phyloP scores from a whole-genome alignment of 2,113 vertebrate species.

The Monopterus albus region DNA sequence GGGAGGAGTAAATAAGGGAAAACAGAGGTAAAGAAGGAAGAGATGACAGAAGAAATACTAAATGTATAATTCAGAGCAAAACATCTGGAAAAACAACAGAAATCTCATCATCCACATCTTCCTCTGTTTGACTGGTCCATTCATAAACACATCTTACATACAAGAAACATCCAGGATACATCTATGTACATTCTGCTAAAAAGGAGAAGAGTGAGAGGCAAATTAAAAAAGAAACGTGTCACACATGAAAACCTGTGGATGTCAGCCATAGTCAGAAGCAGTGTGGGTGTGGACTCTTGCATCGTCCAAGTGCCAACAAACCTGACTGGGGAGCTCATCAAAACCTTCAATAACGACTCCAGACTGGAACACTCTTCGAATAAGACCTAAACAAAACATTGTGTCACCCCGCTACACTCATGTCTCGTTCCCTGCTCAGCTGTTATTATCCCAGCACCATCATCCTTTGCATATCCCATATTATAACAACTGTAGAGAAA shows the following conservation, averaged over 20 bases:
- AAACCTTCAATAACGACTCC: constrained; percentile 14
- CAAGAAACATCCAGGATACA: constrained; percentile 8
- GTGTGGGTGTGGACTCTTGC: constrained; percentile 16
- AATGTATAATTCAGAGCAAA: constrained; percentile 33
- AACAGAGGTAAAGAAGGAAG: neutral
- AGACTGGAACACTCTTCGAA: neutral
- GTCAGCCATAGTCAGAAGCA: neutral
- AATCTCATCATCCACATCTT: constrained; percentile 53
- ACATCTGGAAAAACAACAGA: constrained; percentile 9
- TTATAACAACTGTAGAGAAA: constrained; percentile 44
- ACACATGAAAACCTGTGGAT: neutral
- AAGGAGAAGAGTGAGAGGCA: constrained; percentile 1
- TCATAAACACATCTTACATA: constrained; percentile 34
- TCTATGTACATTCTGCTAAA: constrained; percentile 24
- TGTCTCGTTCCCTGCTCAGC: neutral
- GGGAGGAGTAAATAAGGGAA: neutral
- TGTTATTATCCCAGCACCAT: constrained; percentile 20
- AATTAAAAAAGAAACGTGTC: neutral
- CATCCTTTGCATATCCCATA: constrained; percentile 13
- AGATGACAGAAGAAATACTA: constrained; percentile 20
- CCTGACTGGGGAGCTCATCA: constrained; percentile 11
- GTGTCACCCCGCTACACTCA: constrained; percentile 28
- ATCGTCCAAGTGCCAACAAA: constrained; percentile 31
- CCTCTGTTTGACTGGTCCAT: constrained; percentile 40
- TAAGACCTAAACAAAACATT: no score